Percentiles rank a stretch among this genome's conserved stretches.
Evolutionary conservation across 1,140 invertebrate genomes (phyloP).

Genomic region (Cotesia typhae): DNA sequence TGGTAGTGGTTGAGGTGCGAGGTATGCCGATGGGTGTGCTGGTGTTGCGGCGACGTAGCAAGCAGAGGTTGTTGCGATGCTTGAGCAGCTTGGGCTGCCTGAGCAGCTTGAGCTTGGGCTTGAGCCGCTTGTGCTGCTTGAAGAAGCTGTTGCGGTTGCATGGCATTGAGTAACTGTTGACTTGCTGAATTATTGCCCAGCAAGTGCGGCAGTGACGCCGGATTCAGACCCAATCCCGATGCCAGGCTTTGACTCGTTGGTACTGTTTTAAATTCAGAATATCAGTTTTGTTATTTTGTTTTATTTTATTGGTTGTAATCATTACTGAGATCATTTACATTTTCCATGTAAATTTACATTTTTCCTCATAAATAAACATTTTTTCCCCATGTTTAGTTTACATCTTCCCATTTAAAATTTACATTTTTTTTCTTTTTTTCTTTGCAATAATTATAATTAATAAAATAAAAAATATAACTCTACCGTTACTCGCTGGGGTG

Average conservation of each 20-base stretch:
- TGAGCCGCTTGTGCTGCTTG: slow-evolving; percentile 61
- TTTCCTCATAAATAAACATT: too few relatives aligned
- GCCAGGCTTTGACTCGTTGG: slow-evolving; percentile 66
- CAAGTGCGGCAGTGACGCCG: slow-evolving; percentile 73
- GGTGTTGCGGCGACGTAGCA: slow-evolving; percentile 60
- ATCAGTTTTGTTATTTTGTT: not conserved
- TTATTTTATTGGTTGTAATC: not conserved
- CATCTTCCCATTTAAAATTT: too few relatives aligned
- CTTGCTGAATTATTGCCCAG: slow-evolving; percentile 73
- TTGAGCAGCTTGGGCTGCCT: slow-evolving; percentile 57
- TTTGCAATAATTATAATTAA: too few relatives aligned
- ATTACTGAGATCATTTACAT: too few relatives aligned
- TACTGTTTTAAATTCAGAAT: slow-evolving; percentile 48
- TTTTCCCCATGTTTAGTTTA: too few relatives aligned
- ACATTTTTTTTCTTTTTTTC: too few relatives aligned
- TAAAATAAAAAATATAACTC: slow-evolving; percentile 32
- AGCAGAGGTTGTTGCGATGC: slow-evolving; percentile 64
- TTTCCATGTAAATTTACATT: too few relatives aligned
- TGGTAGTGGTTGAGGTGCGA: slow-evolving; percentile 63
- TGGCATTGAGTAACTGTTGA: slow-evolving; percentile 71
- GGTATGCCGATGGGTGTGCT: slow-evolving; percentile 60
- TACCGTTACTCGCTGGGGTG: slow-evolving; percentile 67
- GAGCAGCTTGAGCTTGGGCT: slow-evolving; percentile 54
- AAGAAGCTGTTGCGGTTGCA: slow-evolving; percentile 69
- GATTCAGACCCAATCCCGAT: slow-evolving; percentile 67